Conservation (phyloP, 1,140 invertebrate genomes). For the Euura lappo region DNA sequence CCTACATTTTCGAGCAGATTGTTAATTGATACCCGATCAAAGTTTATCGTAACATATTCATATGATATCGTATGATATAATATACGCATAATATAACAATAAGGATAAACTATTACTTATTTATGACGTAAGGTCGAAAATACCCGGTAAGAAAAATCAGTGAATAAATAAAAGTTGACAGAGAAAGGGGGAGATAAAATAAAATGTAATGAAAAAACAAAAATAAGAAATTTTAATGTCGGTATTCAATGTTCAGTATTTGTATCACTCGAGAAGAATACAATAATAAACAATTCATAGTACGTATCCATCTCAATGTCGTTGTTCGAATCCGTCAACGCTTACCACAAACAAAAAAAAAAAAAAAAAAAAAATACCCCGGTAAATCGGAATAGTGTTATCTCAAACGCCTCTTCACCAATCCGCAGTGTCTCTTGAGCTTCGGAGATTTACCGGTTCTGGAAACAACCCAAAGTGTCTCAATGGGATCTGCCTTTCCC, state of each 20-base stretch:
- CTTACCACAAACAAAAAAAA: not conserved
- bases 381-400: too few relatives aligned
- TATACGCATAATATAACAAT: too few relatives aligned
- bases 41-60: too few relatives aligned
- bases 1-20: too few relatives aligned
- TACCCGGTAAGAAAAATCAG: not conserved
- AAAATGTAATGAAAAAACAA: not conserved
- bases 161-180: conserved; percentile 22
- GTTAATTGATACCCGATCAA: too few relatives aligned
- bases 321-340: too few relatives aligned
- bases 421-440: not conserved
- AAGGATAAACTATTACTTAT: not conserved
- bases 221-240: not conserved
- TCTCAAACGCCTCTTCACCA: too few relatives aligned
- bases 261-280: conserved; percentile 52
- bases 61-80: too few relatives aligned
- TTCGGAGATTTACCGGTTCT: not conserved
- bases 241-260: conserved; percentile 58
- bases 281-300: conserved; percentile 51
- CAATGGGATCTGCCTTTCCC: not conserved
- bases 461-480: not conserved
- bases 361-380: not conserved
- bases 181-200: not conserved
- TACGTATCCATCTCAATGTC: conserved; percentile 30
- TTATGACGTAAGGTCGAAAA: not conserved